Base-by-base conservation (phyloP, 2,888 invertebrate genomes). In the Rhagonycha lutea region DNA sequence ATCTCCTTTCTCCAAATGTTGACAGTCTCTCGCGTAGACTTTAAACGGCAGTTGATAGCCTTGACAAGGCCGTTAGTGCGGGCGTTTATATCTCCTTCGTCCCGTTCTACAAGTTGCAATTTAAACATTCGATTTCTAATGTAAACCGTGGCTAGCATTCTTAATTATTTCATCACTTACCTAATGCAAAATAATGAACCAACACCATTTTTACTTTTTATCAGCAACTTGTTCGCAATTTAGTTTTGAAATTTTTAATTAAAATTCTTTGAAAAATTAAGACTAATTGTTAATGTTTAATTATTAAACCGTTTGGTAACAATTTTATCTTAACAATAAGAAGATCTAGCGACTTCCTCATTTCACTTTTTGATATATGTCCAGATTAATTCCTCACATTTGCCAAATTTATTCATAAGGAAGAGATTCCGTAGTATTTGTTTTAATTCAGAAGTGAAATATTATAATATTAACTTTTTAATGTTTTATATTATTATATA, bases 61-160 rank as follows among this genome's bases (percentile, higher is more conserved):
- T 85, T 85, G 85, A 84, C 85, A 85, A 85, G 85, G 85, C 83
- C 84, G 84, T 82, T 82, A 79, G 84, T 83, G 84, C 83, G 85
- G 85, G 84, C 84, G 84, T 80, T 81, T 78, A 75, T 77, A 73
- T 73, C 77, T 79, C 75, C 78, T 79, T 79, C 78, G 71, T 72
- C 78, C 77, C 70, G 65, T 73, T 76, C 63, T 47, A 61, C 12
- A 61, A 63, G 32, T 75, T 61, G 76, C 78, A 78, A 78, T 74
- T 76, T 23, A 70, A 77, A 72, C 78, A 76, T 78, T 78, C 78
- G 78, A 78, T 78, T 78, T 78, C 78, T 77, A 79, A 79, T 77
- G 71, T 70, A 73, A 79, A 69, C 76, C 68, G 79, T 80, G 81
- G 80, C 81, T 76, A 78, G 76, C 82, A 83, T 82, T 81, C 82